Conservation (phyloP, 2,797 vertebrate species). For the Onychomys torridus region DNA sequence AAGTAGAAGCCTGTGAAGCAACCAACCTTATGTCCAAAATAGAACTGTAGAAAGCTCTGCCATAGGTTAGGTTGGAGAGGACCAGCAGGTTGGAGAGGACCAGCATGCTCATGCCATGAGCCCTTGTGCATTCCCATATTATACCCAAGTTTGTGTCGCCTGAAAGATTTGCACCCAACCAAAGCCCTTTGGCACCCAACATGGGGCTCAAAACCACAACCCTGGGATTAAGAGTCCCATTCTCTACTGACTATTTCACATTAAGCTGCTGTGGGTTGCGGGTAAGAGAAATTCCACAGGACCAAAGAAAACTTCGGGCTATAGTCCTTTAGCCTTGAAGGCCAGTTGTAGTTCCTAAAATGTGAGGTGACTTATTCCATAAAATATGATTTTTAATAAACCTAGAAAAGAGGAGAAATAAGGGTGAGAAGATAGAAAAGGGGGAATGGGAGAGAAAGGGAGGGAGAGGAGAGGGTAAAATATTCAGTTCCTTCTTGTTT, state of each 20-base stretch:
- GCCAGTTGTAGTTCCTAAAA: not conserved
- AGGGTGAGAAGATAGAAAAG: not conserved
- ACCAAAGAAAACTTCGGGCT: too few species aligned
- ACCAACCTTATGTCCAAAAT: not conserved
- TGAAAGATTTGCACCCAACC: not conserved
- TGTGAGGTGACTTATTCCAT: not conserved
- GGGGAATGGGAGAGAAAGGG: rapidly evolving
- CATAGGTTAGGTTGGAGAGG: not conserved
- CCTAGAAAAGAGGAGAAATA: not conserved
- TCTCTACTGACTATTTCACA: too few species aligned
- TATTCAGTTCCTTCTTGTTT: not conserved
- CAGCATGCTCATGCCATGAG: rapidly evolving
- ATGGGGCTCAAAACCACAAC: too few species aligned
- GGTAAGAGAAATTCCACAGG: too few species aligned
- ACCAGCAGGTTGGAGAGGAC: not conserved
- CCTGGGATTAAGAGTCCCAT: too few species aligned
- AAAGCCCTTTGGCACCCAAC: not conserved
- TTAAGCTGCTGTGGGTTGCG: too few species aligned
- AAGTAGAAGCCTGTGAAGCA: not conserved
- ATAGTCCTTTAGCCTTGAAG: not conserved
- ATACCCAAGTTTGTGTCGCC: not conserved
- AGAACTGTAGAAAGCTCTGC: not conserved
- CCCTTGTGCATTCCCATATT: not conserved
- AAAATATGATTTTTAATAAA: not conserved
- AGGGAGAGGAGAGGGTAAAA: rapidly evolving